Percentiles rank a stretch among this genome's conserved stretches.
Conservation (phyloP, 2,797 vertebrate genomes). For the Coluber constrictor region DNA sequence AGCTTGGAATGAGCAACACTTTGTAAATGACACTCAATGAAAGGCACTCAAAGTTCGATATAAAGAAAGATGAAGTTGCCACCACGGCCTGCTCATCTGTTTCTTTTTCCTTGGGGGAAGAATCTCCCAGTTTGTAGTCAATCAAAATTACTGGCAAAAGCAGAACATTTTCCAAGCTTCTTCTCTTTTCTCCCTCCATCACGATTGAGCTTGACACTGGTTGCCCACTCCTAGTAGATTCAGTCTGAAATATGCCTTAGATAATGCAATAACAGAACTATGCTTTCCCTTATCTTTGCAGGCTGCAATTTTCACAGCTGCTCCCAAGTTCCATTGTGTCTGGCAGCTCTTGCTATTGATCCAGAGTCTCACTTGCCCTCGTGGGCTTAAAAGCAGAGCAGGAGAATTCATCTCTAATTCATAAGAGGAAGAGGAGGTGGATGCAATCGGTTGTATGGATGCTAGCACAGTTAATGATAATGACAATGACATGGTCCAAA, state of each 20-base stretch:
- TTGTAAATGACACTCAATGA: conserved; percentile 27
- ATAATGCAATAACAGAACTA: conserved; percentile 47
- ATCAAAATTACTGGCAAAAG: background rate
- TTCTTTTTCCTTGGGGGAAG: background rate
- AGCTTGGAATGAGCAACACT: conserved; percentile 47
- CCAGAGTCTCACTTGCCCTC: conserved; percentile 13
- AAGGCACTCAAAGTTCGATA: conserved; percentile 45
- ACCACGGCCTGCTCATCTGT: conserved; percentile 22
- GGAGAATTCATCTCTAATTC: background rate
- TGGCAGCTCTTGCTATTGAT: conserved; percentile 60
- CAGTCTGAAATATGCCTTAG: conserved; percentile 56
- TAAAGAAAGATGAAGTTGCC: conserved; percentile 38
- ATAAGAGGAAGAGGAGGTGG: accelerated
- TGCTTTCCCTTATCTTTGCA: background rate
- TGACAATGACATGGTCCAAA: accelerated
- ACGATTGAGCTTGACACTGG: conserved; percentile 48
- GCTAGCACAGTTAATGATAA: background rate
- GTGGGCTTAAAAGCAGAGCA: background rate
- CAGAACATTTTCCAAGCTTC: conserved; percentile 13
- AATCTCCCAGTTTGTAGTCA: background rate
- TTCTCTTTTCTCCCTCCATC: accelerated
- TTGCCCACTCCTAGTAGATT: conserved; percentile 48
- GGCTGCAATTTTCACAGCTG: conserved; percentile 44
- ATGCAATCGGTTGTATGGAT: background rate
- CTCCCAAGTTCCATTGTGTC: conserved; percentile 61